Base-by-base conservation (phyloP, 2,113 vertebrate species). In the Cardinalis cardinalis region DNA sequence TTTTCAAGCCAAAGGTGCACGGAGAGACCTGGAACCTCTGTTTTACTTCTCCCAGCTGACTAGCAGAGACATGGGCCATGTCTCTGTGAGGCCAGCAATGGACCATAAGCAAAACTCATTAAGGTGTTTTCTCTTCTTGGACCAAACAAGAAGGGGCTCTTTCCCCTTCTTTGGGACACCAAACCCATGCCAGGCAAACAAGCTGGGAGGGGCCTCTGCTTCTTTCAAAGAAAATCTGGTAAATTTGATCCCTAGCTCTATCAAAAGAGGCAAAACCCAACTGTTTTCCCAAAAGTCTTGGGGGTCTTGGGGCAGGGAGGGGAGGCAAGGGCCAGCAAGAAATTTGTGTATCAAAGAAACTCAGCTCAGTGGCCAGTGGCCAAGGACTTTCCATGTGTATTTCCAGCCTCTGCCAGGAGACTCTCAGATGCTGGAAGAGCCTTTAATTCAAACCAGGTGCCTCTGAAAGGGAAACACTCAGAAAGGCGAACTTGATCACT, bases 381-480 rank as follows among this genome's bases (percentile, higher is more conserved):
- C 93, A 97, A 93, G 87, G 88, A 90, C 80, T 94, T 97, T 93
- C 95, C 95, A 94, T 96, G 90, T 94, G 97, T 95, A 94, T 97
- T 97, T 87, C 84, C 88, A 96, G 92, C 72, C 94, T 86, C 93
- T 1, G 85, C 95, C 97, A 96, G 96, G 96, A 97, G 94, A 97
- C 94, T 97, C 94, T 96, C 84, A 88, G 94, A 94, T 94, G 95
- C 94, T 96, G 94, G 96, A 96, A 88, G 75, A 94, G 92, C 68
- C 72, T 93, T 94, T 97, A 98, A 97, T 97, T 95, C 93, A 96
- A 97, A 97, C 97, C 97, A 97, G 96, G 95, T 97, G 96, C 84
- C 91, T 95, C 63, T 78, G 83, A 91, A 96, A 96, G 74, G 78
- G 96, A 95, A 96, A 89, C 69, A 92, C 88, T 96, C 95, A 69